Base-by-base conservation (phyloP, 2,797 vertebrate genomes). In the Cirrhinus molitorella region DNA sequence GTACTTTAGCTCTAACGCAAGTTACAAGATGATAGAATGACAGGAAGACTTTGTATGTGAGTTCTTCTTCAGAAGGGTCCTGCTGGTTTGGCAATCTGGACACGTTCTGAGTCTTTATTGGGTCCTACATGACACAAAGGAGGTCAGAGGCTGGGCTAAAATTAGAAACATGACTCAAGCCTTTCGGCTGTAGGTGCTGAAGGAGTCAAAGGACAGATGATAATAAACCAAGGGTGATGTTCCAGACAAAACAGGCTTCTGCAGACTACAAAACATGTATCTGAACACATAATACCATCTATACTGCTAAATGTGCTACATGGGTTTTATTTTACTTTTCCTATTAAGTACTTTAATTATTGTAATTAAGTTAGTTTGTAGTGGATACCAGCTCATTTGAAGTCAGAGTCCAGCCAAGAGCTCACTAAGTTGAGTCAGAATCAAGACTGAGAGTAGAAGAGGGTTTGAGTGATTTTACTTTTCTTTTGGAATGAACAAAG, bases 121-220 rank as follows among this genome's bases (percentile, higher is more conserved):
- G 63, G 79, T 51, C 31, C 70, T 34, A 65, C 25, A 49, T 79
- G 81, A 49, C 67, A 53, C 59, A 57, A 79, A 79, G 17, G 67
- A 84, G 79, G 82, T 84, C 81, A 84, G 73, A 78, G 37, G 59
- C 78, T 79, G 72, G 51, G 17, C n/a, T 84, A 85, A 85, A 83
- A 83, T 77, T 87, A 87, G 67, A 37, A 80, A 57, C 66, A 81
- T 80, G 78, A 72, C 74, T 72, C 74, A 65, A 78, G 55, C 13
- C 65, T 81, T 81, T 82, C 45, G 57, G 55, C 45, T 77, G 47
- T 23, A 77, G 74, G 59, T 84, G 45, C 45, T 25, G 16, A 75
- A 37, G 21, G 5, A n/a, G 65, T 51, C 77, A 79, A 53, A 77
- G 51, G 16, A 70, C 37, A 7, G 61, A 28, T 63, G 19, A 55